These are phyloP conservation scores for Sorex fumeus DNA, from an alignment of 2,113 vertebrate genomes.

Conservation along the genomic window DNA sequence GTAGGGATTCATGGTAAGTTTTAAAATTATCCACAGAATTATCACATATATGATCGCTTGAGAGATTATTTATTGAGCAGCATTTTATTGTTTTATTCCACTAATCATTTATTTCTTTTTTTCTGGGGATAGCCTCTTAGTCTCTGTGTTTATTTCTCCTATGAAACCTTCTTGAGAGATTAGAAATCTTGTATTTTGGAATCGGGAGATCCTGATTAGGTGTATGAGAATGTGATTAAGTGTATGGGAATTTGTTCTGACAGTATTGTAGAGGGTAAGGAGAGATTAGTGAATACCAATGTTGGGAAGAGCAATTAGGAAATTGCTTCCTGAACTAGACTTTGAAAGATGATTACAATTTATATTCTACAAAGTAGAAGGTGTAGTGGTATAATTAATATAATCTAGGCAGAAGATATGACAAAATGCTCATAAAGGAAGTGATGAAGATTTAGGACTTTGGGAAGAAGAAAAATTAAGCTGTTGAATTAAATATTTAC, in stretches of 20 bases:
- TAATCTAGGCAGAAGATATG: not conserved
- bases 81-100: constrained; percentile 15
- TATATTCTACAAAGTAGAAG: not conserved
- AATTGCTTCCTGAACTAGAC: not conserved
- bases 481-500: constrained; percentile 20
- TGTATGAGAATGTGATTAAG: not conserved
- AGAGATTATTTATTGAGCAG: constrained; percentile 23
- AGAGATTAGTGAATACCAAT: not conserved
- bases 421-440: not conserved
- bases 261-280: not conserved
- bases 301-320: constrained; percentile 7
- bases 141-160: not conserved
- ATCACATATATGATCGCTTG: not conserved
- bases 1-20: not conserved
- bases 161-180: not conserved
- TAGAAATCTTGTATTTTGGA: not conserved
- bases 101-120: constrained; percentile 23
- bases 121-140: constrained; percentile 43
- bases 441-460: not conserved
- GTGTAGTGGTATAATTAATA: not conserved
- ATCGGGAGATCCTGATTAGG: constrained; percentile 21
- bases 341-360: not conserved
- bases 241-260: not conserved
- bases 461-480: not conserved
- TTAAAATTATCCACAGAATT: not conserved